Conservation (phyloP, 2,888 invertebrate genomes). For the Trissolcus brochymenae region DNA sequence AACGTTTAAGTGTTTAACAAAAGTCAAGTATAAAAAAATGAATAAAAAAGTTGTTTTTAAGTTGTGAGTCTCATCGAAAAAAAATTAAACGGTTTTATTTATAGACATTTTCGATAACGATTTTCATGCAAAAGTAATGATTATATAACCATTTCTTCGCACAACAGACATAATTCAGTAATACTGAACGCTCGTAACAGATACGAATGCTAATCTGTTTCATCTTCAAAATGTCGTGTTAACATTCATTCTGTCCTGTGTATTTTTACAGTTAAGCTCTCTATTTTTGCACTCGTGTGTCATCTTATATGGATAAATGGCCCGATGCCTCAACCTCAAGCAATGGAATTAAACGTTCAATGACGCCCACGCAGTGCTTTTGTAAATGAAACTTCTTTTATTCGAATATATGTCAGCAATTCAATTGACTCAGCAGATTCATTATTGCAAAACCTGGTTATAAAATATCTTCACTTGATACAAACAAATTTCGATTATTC, state of each 20-base stretch:
- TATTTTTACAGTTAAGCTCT: conserved; percentile 4
- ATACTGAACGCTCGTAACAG: not conserved
- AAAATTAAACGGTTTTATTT: conserved; percentile 2
- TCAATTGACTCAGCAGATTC: conserved; percentile 23
- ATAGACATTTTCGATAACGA: conserved; percentile 18
- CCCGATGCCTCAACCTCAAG: conserved; percentile 12
- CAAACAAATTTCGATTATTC: too few species aligned
- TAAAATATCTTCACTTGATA: conserved; percentile 16
- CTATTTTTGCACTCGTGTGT: conserved; percentile 8
- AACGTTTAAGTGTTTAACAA: too few species aligned
- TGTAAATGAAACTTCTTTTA: conserved; percentile 29
- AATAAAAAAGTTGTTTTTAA: not conserved
- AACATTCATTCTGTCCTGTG: conserved; percentile 5
- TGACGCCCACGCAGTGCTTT: conserved; percentile 29
- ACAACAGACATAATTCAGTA: conserved; percentile 14
- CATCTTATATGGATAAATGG: conserved; percentile 15
- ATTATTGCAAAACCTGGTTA: conserved; percentile 18
- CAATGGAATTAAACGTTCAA: conserved; percentile 26
- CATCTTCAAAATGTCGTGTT: conserved; percentile 12
- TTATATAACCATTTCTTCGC: conserved; percentile 14
- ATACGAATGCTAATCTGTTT: conserved; percentile 21
- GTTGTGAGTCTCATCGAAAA: not conserved
- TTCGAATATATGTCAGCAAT: conserved; percentile 32
- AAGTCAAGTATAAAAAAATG: not conserved
- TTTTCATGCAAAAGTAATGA: conserved; percentile 16